Conservation (phyloP, 2,888 invertebrate genomes). For the Galeopsomyia nigrocyanea region DNA sequence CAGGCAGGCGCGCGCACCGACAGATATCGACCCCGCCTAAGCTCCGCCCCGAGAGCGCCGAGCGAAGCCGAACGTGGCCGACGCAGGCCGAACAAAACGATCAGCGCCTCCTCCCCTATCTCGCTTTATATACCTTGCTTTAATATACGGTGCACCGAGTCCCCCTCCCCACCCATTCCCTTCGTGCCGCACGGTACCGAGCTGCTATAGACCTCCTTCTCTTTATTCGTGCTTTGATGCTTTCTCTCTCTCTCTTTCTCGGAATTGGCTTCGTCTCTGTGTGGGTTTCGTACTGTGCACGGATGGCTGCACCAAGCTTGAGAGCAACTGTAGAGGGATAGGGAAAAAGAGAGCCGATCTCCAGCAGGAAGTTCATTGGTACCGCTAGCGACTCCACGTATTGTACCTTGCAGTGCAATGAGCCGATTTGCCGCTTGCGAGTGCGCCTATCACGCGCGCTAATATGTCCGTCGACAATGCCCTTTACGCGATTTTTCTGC, state of each 20-base stretch:
- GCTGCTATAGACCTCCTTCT: too few species aligned
- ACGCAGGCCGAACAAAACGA: not conserved
- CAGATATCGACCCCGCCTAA: constrained; percentile 66
- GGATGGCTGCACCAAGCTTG: too few species aligned
- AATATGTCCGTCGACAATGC: constrained; percentile 8
- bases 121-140: not conserved
- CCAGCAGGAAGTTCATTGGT: not conserved
- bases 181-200: too few species aligned
- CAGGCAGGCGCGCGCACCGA: constrained; percentile 8
- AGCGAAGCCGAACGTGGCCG: constrained; percentile 47
- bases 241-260: not conserved
- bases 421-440: too few species aligned
- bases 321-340: too few species aligned
- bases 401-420: too few species aligned
- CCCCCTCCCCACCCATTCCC: too few species aligned
- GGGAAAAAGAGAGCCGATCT: not conserved
- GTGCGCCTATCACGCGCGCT: not conserved
- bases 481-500: not conserved
- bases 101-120: constrained; percentile 8
- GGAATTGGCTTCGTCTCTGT: too few species aligned
- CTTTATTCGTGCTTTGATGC: too few species aligned
- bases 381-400: too few species aligned
- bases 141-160: too few species aligned
- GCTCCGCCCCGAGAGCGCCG: constrained; percentile 62
- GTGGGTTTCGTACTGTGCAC: too few species aligned